Percentiles rank a stretch among this genome's conserved stretches.
Evolutionary conservation across 1,140 invertebrate genomes (phyloP).

Genomic region (Heliconius himera): DNA sequence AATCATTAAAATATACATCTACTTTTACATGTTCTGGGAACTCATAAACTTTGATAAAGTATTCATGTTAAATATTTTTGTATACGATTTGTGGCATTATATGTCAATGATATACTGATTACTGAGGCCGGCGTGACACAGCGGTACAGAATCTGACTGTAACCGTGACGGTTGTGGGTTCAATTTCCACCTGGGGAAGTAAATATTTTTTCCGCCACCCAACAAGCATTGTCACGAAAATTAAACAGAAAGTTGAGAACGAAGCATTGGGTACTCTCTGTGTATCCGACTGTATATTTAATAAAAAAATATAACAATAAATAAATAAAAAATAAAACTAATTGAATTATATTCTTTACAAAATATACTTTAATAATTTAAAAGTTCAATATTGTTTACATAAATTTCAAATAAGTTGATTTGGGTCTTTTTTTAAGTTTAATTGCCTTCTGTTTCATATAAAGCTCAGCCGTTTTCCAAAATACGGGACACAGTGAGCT

Average conservation of each 20-base stretch:
- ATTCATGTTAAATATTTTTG: too few species aligned
- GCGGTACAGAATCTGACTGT: too few species aligned
- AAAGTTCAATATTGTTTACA: not conserved
- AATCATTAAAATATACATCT: too few species aligned
- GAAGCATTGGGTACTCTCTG: not conserved
- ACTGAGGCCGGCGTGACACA: too few species aligned
- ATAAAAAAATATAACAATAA: not conserved
- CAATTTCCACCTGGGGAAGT: too few species aligned
- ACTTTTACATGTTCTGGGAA: too few species aligned
- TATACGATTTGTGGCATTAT: too few species aligned
- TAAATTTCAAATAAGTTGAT: not conserved
- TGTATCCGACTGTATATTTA: not conserved
- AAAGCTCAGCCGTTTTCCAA: constrained; percentile 4
- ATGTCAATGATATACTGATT: too few species aligned
- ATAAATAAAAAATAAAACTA: not conserved
- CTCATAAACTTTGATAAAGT: too few species aligned
- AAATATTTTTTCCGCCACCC: too few species aligned
- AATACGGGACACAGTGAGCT: not conserved
- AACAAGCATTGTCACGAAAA: not conserved
- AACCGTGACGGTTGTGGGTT: too few species aligned
- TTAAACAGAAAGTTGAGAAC: not conserved
- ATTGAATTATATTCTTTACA: not conserved
- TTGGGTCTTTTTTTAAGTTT: not conserved
- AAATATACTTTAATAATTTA: not conserved
- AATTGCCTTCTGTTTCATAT: not conserved